Conservation (phyloP, 2,797 vertebrate species). For the Basileuterus tristriatus region DNA sequence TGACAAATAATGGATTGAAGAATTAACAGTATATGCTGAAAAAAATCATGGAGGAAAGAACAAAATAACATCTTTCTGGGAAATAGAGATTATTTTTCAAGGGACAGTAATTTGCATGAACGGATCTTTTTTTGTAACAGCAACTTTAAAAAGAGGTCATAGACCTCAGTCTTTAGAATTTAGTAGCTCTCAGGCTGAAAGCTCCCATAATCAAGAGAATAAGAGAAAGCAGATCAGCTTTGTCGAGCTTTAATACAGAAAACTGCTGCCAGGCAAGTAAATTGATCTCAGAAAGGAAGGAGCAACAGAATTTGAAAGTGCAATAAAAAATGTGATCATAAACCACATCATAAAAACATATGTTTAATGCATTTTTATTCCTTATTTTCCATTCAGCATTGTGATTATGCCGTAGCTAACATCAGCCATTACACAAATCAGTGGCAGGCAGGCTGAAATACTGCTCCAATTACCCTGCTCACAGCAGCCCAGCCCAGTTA, state of each 20-base stretch:
- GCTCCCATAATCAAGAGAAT: slow-evolving; percentile 30
- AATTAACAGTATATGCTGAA: background rate
- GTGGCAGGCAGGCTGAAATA: slow-evolving; percentile 47
- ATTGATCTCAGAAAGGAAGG: slow-evolving; percentile 24
- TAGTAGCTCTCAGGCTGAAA: background rate
- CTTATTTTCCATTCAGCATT: slow-evolving; percentile 26
- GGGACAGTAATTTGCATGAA: background rate
- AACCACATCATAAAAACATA: slow-evolving; percentile 52
- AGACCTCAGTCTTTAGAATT: slow-evolving; percentile 3
- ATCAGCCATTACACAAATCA: slow-evolving; percentile 45
- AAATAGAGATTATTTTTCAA: background rate
- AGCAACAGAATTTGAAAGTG: slow-evolving; percentile 44
- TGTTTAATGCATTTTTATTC: slow-evolving; percentile 58
- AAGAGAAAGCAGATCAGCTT: slow-evolving; percentile 27
- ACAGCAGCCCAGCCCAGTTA: slow-evolving; percentile 22
- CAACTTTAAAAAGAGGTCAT: slow-evolving; percentile 1
- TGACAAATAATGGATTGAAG: background rate
- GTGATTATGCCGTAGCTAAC: slow-evolving; percentile 25
- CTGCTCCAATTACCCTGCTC: slow-evolving; percentile 64
- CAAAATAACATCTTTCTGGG: background rate
- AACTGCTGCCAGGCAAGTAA: slow-evolving; percentile 40
- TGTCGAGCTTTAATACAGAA: background rate
- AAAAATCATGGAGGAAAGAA: background rate
- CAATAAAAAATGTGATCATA: slow-evolving; percentile 48
- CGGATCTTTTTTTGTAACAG: background rate